Percentiles rank a stretch among this genome's conserved stretches.
These are phyloP conservation scores for Dromaius novaehollandiae DNA, from an alignment of 2,113 vertebrate species.

Conservation along the genomic window DNA sequence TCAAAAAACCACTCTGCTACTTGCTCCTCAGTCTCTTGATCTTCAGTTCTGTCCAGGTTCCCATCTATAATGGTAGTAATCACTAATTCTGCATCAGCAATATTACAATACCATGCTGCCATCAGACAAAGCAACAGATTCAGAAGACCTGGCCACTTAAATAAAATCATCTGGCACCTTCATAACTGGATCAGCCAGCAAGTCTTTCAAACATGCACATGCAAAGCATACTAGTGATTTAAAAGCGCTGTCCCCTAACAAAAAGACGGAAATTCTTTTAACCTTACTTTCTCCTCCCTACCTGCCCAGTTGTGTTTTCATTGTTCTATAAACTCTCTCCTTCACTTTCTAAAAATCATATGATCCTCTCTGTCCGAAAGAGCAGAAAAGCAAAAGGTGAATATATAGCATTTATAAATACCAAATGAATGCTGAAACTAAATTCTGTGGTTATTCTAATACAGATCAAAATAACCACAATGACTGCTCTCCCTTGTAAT, in stretches of 20 bases:
- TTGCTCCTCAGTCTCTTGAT: background rate
- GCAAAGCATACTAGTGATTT: background rate
- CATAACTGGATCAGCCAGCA: background rate
- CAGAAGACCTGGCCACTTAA: background rate
- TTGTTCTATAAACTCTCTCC: conserved; percentile 33
- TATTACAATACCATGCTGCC: background rate
- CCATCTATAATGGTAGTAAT: background rate
- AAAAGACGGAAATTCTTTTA: background rate
- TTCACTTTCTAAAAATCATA: conserved; percentile 1
- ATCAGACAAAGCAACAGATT: background rate
- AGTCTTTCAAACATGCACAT: background rate
- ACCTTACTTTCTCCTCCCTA: background rate
- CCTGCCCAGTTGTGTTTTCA: background rate
- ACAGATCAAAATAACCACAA: conserved; percentile 3
- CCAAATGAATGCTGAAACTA: background rate
- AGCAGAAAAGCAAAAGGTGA: conserved; percentile 18
- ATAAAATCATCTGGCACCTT: background rate
- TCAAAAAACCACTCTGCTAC: fast-evolving
- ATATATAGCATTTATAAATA: conserved; percentile 14
- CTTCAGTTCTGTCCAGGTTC: background rate
- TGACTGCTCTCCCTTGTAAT: conserved; percentile 9
- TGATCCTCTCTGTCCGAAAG: background rate
- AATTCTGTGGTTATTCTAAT: background rate
- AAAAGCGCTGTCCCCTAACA: background rate
- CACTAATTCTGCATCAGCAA: background rate